Conservation (phyloP, 2,888 invertebrate genomes). For the Hypomecis punctinalis region DNA sequence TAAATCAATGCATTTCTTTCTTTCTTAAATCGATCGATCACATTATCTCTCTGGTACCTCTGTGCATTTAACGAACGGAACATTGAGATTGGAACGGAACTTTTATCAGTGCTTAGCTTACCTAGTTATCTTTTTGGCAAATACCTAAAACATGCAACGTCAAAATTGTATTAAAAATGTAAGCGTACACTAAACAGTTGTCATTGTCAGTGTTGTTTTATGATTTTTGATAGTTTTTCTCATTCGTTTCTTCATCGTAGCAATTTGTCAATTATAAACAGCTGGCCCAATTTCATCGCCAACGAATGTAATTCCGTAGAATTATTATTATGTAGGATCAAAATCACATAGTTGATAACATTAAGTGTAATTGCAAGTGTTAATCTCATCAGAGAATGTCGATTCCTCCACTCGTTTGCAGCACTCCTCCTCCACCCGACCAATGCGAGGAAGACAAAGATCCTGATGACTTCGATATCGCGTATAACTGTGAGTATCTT, state of each 20-base stretch:
- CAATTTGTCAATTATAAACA: constrained; percentile 75
- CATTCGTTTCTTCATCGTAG: constrained; percentile 52
- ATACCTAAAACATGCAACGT: too few relatives aligned
- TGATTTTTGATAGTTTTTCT: constrained; percentile 16
- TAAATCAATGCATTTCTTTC: too few relatives aligned
- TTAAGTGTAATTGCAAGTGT: constrained; percentile 35
- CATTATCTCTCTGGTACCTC: too few relatives aligned
- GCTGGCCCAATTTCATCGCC: constrained; percentile 65
- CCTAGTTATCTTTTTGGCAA: too few relatives aligned
- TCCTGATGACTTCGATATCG: constrained; percentile 75
- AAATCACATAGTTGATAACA: constrained; percentile 29
- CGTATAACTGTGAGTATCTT: constrained; percentile 73
- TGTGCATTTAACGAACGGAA: too few relatives aligned
- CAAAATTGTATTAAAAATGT: too few relatives aligned
- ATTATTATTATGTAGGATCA: constrained; percentile 37
- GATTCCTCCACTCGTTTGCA: constrained; percentile 88
- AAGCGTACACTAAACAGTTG: background rate
- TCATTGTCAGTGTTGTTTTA: background rate
- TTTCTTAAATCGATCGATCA: too few relatives aligned
- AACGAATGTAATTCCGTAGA: constrained; percentile 12
- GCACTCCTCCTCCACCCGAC: constrained; percentile 87
- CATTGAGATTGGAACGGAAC: too few relatives aligned
- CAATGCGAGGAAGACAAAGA: constrained; percentile 88
- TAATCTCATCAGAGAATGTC: constrained; percentile 76
- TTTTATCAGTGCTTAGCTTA: too few relatives aligned